Base-by-base conservation (phyloP, 2,797 vertebrate species). In the Philypnodon macrostomus region DNA sequence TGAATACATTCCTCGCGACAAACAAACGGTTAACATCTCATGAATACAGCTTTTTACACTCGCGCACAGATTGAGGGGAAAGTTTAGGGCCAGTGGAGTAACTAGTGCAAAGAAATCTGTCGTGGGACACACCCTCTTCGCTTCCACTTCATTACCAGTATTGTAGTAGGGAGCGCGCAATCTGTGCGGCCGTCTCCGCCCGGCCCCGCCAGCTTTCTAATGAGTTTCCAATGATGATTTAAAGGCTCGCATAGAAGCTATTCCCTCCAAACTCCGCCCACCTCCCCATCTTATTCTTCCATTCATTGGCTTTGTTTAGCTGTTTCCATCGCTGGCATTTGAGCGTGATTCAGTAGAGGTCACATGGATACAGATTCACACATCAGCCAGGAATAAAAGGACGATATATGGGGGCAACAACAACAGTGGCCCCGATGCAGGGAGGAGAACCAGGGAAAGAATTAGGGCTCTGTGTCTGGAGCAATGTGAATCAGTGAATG, bases 11-110 rank as follows among this genome's bases (percentile, higher is more conserved):
- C 75, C 86, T 78, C 59, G 71, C 74, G 63, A 69, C 70, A 69
- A 79, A 87, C 86, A 89, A 89, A 85, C 69, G 67, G 62, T 90
- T 90, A 90, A 90, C 89, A 89, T 80, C 85, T 95, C 93, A 95
- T 94, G 92, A 96, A 95, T 95, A 91, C 90, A 87, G 83, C 89
- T 91, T 89, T 54, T 72, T 84, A 88, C 84, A 77, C 83, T 56
- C 58, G 21, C 42, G 51, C 69, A 81, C 85, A 87, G 79, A 87
- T 75, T 83, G 81, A 29, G 70, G 73, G 57, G 79, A 67, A 84
- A 86, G 70, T 81, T 87, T 83, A 85, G 73, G 67, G 79, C 61
- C 71, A 53, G 67, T 13, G 67, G 72, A 79, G 77, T 76, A 71
- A 85, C 76, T 50, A 62, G 62, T 73, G 83, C 64, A 83, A 85